Evolutionary conservation across 2,113 vertebrate species (phyloP).

Genomic region (Donacobius atricapilla): DNA sequence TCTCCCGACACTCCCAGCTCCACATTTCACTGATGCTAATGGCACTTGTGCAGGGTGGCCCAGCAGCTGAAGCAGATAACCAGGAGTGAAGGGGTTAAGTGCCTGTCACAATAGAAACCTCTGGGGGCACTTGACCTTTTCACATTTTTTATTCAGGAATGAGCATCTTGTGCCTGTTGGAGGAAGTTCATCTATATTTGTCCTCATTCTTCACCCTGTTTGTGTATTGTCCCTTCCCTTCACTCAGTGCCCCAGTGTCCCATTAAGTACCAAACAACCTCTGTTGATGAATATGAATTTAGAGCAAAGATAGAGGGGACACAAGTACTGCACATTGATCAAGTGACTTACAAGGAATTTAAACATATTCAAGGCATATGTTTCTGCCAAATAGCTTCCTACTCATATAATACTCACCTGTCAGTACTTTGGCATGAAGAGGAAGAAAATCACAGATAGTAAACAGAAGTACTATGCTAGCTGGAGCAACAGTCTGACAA

Average conservation of each 20-base stretch:
- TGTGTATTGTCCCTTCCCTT: constrained; percentile 45
- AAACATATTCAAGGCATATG: constrained; percentile 35
- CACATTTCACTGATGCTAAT: constrained; percentile 32
- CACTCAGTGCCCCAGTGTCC: constrained; percentile 10
- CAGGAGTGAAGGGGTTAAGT: constrained; percentile 69
- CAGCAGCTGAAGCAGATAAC: constrained; percentile 67
- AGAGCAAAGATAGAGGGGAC: constrained; percentile 38
- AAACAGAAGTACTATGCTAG: background rate
- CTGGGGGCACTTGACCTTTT: constrained; percentile 68
- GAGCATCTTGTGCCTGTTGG: constrained; percentile 59
- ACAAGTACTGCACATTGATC: constrained; percentile 32
- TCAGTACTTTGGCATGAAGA: background rate
- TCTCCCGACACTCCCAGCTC: background rate
- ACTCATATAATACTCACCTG: constrained; percentile 32
- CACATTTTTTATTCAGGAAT: constrained; percentile 66
- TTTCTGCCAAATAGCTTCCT: constrained; percentile 24
- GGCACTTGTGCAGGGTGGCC: constrained; percentile 43
- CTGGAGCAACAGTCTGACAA: background rate
- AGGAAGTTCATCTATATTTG: constrained; percentile 61
- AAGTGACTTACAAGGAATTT: constrained; percentile 23
- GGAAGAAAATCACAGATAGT: background rate
- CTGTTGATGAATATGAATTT: constrained; percentile 61
- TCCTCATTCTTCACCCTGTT: constrained; percentile 55
- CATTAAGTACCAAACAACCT: constrained; percentile 45
- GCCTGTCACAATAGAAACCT: constrained; percentile 71